These are phyloP conservation scores for Podarcis raffonei DNA, from an alignment of 2,113 vertebrate genomes.

Conservation along the genomic window DNA sequence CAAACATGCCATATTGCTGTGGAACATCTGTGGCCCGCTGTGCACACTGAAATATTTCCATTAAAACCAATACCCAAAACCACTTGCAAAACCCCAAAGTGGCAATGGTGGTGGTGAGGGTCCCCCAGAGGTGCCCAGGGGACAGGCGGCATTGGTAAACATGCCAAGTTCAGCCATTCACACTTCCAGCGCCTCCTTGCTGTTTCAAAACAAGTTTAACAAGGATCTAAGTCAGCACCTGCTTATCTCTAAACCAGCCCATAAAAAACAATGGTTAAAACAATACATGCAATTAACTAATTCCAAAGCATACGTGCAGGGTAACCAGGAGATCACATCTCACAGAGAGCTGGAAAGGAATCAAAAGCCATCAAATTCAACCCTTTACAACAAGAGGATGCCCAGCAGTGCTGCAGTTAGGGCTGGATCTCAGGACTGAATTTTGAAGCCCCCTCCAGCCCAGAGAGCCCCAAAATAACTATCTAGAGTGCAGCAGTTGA, in stretches of 20 bases:
- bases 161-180: background rate
- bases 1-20: slow-evolving; percentile 25
- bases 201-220: slow-evolving; percentile 7
- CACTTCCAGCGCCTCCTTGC: background rate
- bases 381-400: background rate
- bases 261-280: background rate
- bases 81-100: background rate
- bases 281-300: background rate
- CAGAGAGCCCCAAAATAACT: too few species aligned
- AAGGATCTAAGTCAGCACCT: background rate
- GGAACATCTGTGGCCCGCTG: rapidly evolving
- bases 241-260: background rate
- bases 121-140: background rate
- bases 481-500: too few species aligned
- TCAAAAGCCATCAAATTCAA: background rate
- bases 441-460: too few species aligned
- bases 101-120: background rate
- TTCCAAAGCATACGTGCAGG: background rate
- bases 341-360: background rate
- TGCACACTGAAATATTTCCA: background rate
- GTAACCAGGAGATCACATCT: background rate
- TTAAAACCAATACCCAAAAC: background rate
- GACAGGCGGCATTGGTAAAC: background rate
- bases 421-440: too few species aligned
- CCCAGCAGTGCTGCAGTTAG: too few species aligned